These are phyloP conservation scores for Ferdinandea cuprea DNA, from an alignment of 2,888 invertebrate species.

Conservation along the genomic window DNA sequence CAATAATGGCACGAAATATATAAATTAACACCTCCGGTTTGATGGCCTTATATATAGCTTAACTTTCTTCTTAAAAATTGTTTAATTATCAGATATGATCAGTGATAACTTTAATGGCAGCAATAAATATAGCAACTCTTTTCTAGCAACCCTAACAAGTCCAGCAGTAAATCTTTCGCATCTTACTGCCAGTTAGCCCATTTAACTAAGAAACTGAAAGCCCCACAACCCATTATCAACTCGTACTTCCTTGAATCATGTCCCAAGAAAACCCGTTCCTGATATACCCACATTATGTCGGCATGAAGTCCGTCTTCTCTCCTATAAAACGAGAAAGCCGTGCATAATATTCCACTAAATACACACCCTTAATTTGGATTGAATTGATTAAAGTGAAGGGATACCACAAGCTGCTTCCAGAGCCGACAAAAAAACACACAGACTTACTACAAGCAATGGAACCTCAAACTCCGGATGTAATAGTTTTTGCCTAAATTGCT, in stretches of 20 bases:
- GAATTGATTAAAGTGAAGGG: conserved; percentile 63
- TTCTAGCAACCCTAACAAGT: no score
- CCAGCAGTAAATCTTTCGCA: no score
- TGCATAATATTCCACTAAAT: conserved; percentile 57
- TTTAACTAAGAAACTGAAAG: not conserved
- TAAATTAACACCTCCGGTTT: no score
- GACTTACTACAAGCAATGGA: conserved; percentile 11
- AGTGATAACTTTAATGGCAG: no score
- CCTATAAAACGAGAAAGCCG: conserved; percentile 18
- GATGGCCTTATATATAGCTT: no score
- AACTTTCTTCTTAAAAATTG: no score
- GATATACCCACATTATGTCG: not conserved
- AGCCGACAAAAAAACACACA: conserved; percentile 13
- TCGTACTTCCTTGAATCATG: conserved; percentile 15
- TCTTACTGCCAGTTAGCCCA: not conserved
- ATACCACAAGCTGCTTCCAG: conserved; percentile 27
- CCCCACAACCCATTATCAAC: not conserved
- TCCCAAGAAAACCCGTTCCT: not conserved
- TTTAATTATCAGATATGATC: no score
- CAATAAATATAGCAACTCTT: no score
- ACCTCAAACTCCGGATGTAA: conserved; percentile 67
- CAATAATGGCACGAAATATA: no score
- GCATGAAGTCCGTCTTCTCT: not conserved
- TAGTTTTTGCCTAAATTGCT: conserved; percentile 74
- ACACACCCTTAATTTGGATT: conserved; percentile 66